Base-by-base conservation (phyloP, 2,888 invertebrate genomes). In the Eupeodes luniger region DNA sequence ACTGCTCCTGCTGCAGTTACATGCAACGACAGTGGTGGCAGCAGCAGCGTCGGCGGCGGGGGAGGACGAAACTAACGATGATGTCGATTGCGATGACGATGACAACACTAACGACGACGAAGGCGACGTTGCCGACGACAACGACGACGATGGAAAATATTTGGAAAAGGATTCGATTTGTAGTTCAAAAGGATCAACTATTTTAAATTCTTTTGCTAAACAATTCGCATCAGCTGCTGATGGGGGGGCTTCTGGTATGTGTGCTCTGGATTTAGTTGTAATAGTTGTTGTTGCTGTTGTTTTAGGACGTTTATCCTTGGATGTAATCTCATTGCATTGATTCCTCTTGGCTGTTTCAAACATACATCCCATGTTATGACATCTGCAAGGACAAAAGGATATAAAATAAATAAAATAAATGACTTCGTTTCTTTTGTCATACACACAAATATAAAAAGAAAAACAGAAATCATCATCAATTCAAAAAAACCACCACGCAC, bases 281-380 rank as follows among this genome's bases (percentile, higher is more conserved):
- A 78, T 74, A 67, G 88, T 44, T 87, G 74, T 84, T 89, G 81
- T 89, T 90, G 44, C 62, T 78, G 88, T 34, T 80, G 81, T 75
- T 84, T 81, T 84, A 82, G 85, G 70, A 89, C 78, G 66, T 90
- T 83, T 89, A 90, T 84, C 84, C 76, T 85, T 89, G 81, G 77
- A 79, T 84, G 36, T 89, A 85, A 89, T 81, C 81, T 84, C 83
- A 82, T 86, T 85, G 87, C 83, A 88, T 89, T 89, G 88, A 85
- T 86, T 90, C 80, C 81, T 81, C 90, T 90, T 92, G 90, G 91
- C 91, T 91, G 92, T 96, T 95, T 96, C 96, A 96, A 96, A 96
- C 95, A 95, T 95, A 96, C 96, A 96, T 96, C 96, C 97, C 97
- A 97, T 97, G 96, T 96, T 97, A 97, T 96, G 96, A 96, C 96